Percentiles rank a stretch among this genome's conserved stretches.
phyloP scores from a whole-genome alignment of 2,797 vertebrate genomes.

The Mionectes olivaceus region DNA sequence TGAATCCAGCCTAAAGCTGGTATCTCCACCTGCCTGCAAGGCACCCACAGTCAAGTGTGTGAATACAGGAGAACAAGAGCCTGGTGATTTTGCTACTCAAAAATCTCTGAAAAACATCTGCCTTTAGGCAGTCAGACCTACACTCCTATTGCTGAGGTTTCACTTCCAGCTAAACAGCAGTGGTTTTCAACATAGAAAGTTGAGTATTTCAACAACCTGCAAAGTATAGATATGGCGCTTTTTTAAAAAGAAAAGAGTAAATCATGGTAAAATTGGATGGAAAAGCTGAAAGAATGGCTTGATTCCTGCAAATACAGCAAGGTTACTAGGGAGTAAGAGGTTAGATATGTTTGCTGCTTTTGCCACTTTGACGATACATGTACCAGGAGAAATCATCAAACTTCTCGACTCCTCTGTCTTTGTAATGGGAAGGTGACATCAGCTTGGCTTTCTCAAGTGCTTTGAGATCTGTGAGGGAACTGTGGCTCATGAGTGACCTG shows the following conservation, averaged over 20 bases:
- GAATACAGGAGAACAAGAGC: background rate
- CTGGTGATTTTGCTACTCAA: background rate
- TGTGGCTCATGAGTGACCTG: accelerated
- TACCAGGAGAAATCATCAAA: background rate
- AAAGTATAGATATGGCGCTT: accelerated
- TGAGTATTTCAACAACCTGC: background rate
- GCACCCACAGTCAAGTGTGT: too few species aligned
- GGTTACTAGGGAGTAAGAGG: background rate
- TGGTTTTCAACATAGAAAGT: background rate
- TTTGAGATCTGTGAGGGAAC: background rate
- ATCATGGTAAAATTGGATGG: background rate
- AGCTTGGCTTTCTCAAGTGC: background rate
- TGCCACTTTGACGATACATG: background rate
- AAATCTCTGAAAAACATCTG: background rate
- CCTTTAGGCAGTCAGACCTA: background rate
- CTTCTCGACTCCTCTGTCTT: background rate
- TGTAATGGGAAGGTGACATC: background rate
- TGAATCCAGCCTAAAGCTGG: background rate
- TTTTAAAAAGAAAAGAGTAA: background rate
- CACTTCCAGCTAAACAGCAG: background rate
- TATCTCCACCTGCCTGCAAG: background rate
- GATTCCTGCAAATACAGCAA: background rate
- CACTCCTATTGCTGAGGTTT: background rate
- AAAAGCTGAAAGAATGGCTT: background rate
- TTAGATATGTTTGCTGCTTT: background rate